phyloP scores from a whole-genome alignment of 2,113 vertebrate species.

The Sander vitreus region DNA sequence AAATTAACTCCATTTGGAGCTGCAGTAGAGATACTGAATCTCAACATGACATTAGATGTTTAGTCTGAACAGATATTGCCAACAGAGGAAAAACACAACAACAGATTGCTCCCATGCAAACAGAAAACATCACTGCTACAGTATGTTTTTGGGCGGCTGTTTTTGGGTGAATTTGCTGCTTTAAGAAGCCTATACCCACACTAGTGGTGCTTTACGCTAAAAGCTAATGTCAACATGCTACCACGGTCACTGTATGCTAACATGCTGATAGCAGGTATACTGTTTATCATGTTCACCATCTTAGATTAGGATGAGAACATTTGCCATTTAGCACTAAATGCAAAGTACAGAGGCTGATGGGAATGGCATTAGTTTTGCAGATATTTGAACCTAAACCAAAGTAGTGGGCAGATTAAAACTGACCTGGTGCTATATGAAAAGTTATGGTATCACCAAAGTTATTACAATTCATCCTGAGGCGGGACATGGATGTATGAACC shows the following conservation, averaged over 20 bases:
- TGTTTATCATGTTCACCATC: not conserved
- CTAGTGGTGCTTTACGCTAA: not conserved
- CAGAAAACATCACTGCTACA: not conserved
- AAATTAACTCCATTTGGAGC: not conserved
- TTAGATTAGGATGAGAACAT: not conserved
- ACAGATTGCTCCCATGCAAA: not conserved
- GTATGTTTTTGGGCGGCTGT: not conserved
- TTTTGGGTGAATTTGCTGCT: not conserved
- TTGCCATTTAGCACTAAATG: not conserved
- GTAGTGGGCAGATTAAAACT: not conserved
- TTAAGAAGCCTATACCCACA: no score
- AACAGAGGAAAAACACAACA: not conserved
- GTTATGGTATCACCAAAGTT: not conserved
- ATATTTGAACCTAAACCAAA: not conserved
- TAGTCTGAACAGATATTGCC: not conserved
- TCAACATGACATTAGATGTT: not conserved
- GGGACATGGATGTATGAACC: not conserved
- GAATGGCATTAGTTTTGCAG: not conserved
- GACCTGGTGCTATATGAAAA: not conserved
- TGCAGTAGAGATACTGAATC: not conserved
- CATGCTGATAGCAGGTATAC: not conserved
- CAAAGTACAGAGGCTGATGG: not conserved
- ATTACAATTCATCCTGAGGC: not conserved
- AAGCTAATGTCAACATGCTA: not conserved
- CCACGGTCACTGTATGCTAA: not conserved